Evolutionary conservation across 2,888 invertebrate species (phyloP).

Genomic region (Limnephilus auricula): DNA sequence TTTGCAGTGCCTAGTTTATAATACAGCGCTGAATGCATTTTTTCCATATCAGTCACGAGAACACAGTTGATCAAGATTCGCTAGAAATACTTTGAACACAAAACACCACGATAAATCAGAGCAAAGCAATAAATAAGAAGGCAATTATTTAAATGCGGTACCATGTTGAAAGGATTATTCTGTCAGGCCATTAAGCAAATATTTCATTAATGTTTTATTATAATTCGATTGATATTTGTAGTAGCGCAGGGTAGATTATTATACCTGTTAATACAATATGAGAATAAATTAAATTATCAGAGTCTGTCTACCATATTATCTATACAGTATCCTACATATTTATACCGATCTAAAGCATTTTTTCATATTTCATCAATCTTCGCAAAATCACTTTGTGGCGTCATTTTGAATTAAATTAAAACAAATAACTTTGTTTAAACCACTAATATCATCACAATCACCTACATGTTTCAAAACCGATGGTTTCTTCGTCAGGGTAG

Average conservation of each 20-base stretch:
- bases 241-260: background rate
- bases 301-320: background rate
- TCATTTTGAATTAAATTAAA: too few relatives aligned
- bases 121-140: background rate
- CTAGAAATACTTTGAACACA: background rate
- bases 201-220: background rate
- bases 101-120: background rate
- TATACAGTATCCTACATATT: background rate
- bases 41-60: background rate
- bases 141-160: slow-evolving; percentile 8
- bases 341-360: too few relatives aligned
- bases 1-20: background rate
- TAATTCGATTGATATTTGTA: background rate
- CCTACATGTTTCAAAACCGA: too few relatives aligned
- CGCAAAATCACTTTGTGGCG: too few relatives aligned
- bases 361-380: too few relatives aligned
- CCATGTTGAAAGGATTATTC: slow-evolving; percentile 7
- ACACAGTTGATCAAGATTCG: background rate
- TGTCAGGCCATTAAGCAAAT: background rate
- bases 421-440: too few relatives aligned
- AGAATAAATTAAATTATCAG: background rate
- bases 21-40: background rate
- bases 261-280: background rate
- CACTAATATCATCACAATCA: too few relatives aligned
- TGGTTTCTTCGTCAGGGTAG: too few relatives aligned